Conservation (phyloP, 2,113 vertebrate species). For the Vicugna pacos region DNA sequence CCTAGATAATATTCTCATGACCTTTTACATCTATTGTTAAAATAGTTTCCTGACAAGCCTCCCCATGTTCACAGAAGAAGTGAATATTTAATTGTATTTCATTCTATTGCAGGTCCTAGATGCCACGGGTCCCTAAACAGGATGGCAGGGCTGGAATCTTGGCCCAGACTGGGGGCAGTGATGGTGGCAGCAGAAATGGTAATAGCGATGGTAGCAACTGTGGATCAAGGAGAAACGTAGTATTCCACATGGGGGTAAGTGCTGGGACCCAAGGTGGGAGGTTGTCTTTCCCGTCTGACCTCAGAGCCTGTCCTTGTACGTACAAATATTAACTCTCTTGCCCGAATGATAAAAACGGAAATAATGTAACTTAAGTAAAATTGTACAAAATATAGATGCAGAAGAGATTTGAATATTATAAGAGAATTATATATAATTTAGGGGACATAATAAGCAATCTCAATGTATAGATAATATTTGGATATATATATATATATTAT, state of each 20-base stretch:
- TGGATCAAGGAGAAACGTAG: neutral
- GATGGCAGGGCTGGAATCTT: neutral
- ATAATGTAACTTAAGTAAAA: slow-evolving; percentile 30
- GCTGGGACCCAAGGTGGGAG: neutral
- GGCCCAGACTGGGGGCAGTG: neutral
- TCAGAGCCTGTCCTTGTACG: neutral
- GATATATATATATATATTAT: neutral
- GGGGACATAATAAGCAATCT: neutral
- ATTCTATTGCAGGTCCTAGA: neutral
- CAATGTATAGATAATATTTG: neutral
- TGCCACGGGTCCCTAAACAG: too few species aligned
- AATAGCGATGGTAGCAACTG: neutral
- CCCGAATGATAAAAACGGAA: neutral
- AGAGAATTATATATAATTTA: neutral
- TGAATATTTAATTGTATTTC: slow-evolving; percentile 20
- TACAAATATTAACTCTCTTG: neutral
- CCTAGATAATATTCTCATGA: neutral
- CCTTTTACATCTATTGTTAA: neutral
- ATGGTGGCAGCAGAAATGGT: neutral
- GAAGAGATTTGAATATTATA: neutral
- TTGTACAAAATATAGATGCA: neutral
- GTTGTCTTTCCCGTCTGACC: neutral
- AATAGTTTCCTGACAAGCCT: neutral
- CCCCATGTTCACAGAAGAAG: neutral
- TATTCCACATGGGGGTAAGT: too few species aligned